Evolutionary conservation across 1,140 invertebrate genomes (phyloP), one percentile per base, ranked within the genome.

Genomic region (Lycorma delicatula): DNA sequence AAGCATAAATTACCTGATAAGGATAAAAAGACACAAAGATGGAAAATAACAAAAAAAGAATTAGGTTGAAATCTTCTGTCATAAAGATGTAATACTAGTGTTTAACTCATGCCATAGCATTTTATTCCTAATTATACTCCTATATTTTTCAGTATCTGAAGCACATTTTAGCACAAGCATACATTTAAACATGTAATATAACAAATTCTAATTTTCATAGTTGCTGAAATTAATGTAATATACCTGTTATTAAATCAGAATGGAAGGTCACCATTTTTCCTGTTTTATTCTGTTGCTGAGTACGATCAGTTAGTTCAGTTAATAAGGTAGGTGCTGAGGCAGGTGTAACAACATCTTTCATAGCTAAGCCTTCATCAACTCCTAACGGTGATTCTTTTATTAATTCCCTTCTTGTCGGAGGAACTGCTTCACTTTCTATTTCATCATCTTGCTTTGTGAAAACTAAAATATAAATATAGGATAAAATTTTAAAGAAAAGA

Each of bases 361-460:
- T 44, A 13, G 60, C 52, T 5, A 38, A 41, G 27, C 27, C 28
- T 46, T 61, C 25, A 41, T 36, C 41, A 48, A 53, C 53, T 54
- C 56, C 6, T 51, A 29, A 13, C 46, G 47, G 18, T 46, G 38
- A 28, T 54, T 51, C 18, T 55, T 56, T 23, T 6, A 20, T 12
- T n/a, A n/a, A 7, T 9, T 53, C 31, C 47, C 23, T 22, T n/a
- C n/a, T 26, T 38, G 38, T 44, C 26, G 64, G 64, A 1, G 64
- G 63, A 13, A 62, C 59, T 11, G 47, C 62, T 34, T 68, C 63
- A 38, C 61, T 64, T 51, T 68, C 66, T 3, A 59, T 61, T n/a
- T 68, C 66, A 11, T 60, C 60, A 18, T 66, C 66, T 58, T 68
- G 63, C 49, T 68, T 68, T 11, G 66, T 66, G 51, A 68, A 68